These are phyloP conservation scores for Eulemur coronatus DNA, from an alignment of 2,797 vertebrate species.

Conservation along the genomic window DNA sequence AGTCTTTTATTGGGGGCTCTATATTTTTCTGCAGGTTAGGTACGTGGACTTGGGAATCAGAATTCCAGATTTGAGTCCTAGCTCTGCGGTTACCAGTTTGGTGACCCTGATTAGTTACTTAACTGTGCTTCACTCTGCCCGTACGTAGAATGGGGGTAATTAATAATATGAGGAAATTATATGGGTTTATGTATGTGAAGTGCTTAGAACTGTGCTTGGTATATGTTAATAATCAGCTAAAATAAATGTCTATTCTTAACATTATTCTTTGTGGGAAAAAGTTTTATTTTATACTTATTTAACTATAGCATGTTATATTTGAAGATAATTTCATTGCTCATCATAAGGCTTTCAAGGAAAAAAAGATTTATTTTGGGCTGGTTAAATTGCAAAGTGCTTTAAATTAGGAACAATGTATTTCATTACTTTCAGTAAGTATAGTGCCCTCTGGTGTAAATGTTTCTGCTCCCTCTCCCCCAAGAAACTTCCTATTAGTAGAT, in stretches of 20 bases:
- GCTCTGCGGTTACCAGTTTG: background rate
- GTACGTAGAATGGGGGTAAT: background rate
- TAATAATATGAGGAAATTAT: background rate
- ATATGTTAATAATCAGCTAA: background rate
- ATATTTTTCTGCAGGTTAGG: background rate
- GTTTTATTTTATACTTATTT: background rate
- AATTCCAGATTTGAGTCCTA: background rate
- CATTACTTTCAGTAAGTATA: background rate
- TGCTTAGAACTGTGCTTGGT: background rate
- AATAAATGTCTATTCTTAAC: background rate
- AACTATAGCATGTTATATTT: background rate
- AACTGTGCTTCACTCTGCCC: background rate
- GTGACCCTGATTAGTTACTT: background rate
- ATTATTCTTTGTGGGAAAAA: background rate
- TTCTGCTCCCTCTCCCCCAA: background rate
- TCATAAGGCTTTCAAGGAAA: background rate
- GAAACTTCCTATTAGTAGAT: background rate
- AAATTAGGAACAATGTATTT: background rate
- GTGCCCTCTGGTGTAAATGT: constrained; percentile 44
- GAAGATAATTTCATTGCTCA: background rate
- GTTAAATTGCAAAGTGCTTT: background rate
- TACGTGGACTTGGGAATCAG: background rate
- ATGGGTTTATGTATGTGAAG: background rate
- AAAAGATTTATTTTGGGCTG: background rate
- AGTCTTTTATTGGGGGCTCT: background rate